Evolutionary conservation across 92 coral and sea anemone genomes (phyloP), one percentile per base, ranked within the genome.

Genomic region (Heteractis magnifica): DNA sequence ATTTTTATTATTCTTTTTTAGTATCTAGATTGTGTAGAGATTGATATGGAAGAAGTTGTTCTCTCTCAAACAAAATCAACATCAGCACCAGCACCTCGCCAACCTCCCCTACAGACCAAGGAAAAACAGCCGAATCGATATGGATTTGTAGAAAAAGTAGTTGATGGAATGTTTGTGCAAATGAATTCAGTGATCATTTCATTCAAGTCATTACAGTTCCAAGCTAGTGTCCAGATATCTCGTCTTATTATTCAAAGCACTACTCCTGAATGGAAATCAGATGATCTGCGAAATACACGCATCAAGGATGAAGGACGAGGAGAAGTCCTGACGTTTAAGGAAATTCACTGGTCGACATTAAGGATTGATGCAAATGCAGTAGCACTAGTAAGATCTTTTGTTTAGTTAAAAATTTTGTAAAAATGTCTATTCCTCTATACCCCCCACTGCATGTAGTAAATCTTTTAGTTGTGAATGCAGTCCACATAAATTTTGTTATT

Each of bases 61-160:
- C 71, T 76, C 3, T 72, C 77, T 13, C 77, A 83, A 49, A 77
- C 82, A 48, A 86, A 78, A 3, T 79, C 80, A 26, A 20, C 90
- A 50, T 53, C 91, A n/a, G 71, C 19, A 49, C 70, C 71, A 14
- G 44, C 82, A 77, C 52, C 72, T 7, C 60, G 81, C 44, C 91
- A 87, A 9, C 88, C 80, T 6, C 94, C 78, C 11, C 90, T 83
- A 21, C 91, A 77, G 8, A 34, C 85, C 53, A 91, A 88, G 72
- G 98, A 94, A 64, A 92, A 91, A 77, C 91, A 91, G n/a, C 82
- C 99, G 4, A 95, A 90, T 53, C 91, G 94, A 49, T 97, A 97
- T 88, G 99, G 99, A 4, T 97, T 94, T 90, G 99, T 92, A 8
- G 99, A 97, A 83, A 97, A 97, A 60, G 99, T 97, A 15, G 99